These are phyloP conservation scores for Delichon dasypus DNA, from an alignment of 2,797 vertebrate species.

Conservation along the genomic window DNA sequence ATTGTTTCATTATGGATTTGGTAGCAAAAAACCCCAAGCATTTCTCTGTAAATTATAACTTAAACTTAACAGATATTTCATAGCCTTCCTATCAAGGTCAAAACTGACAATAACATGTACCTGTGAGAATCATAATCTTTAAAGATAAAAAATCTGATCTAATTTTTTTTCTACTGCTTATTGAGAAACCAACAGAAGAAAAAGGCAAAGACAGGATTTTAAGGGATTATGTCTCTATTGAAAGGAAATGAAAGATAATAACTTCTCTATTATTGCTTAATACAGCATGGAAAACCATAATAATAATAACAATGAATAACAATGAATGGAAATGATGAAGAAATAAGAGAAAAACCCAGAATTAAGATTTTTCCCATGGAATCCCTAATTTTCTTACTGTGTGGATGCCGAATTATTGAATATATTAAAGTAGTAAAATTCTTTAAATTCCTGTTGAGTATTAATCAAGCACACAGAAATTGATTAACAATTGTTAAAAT, in stretches of 20 bases:
- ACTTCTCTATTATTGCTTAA: neutral
- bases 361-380: neutral
- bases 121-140: neutral
- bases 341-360: neutral
- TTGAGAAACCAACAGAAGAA: neutral
- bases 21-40: neutral
- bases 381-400: neutral
- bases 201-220: neutral
- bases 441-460: fast-evolving
- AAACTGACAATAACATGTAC: neutral
- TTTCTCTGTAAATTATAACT: neutral
- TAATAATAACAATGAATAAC: neutral
- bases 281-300: neutral
- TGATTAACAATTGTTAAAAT: neutral
- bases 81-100: neutral
- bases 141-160: neutral
- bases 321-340: neutral
- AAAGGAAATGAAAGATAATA: constrained; percentile 32
- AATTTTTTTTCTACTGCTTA: neutral
- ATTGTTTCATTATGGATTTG: neutral
- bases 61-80: neutral
- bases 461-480: neutral
- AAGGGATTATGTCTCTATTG: neutral
- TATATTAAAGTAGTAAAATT: neutral
- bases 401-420: neutral